Base-by-base conservation (phyloP, 2,888 invertebrate genomes). In the Tetragonisca angustula region DNA sequence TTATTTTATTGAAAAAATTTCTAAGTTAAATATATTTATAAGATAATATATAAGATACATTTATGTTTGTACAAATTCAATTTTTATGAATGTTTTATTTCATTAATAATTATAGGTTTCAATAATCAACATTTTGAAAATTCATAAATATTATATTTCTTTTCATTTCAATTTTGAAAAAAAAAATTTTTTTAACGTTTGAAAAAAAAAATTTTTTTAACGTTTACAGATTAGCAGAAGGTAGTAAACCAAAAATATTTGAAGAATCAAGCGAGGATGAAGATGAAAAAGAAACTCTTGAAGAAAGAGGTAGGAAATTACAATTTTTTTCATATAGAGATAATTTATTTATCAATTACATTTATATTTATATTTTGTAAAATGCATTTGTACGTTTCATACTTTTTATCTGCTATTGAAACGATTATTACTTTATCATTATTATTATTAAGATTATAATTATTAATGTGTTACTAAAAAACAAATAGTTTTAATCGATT, bases 281-380 rank as follows among this genome's bases (percentile, higher is more conserved):
- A 69, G 94, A 94, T 24, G 93, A 95, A 65, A 92, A 95, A 81
- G 95, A 95, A 79, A 95, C 95, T 36, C 95, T 95, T 3, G 96
- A 96, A 89, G 95, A 95, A 90, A 94, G 94, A 92, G 95, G 94
- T 94, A 88, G 90, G 71, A 49, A 32, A 24, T 77, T 59, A 59
- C 21, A 50, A 56, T 68, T 9, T 15, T 24, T 71, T 21, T 27
- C 17, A 27, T 27, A 27, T 19, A 27, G 17, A 68, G 11, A 59
- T 11, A 56, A 70, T 36, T 36, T 56, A 56, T 56, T 21, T 19
- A 13, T 27, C 27, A 24, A 19, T 32, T 21, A 64, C 32, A 27
- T 61, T 17, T 61, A 0, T 21, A 64, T 32, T 19, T 5, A 32
- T 64, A 61, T 6, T 9, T 17, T 64, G 21, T 64, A 32, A 43